Base-by-base conservation (phyloP, 2,113 vertebrate genomes). In the Lontra canadensis region DNA sequence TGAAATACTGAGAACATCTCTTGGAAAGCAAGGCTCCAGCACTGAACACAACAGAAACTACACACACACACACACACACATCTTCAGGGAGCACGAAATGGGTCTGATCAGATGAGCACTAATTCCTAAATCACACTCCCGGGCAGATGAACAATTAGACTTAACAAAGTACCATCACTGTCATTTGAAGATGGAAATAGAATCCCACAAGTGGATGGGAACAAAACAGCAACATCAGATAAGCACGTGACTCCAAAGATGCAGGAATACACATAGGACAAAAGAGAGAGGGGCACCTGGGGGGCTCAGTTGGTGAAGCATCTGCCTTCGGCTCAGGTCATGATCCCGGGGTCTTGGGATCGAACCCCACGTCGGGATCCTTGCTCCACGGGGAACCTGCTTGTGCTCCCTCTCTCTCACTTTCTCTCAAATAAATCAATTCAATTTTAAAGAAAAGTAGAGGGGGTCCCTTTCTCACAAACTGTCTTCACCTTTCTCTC, bases 201-300 rank as follows among this genome's bases (percentile, higher is more conserved):
- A 23, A 44, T 84, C 80, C 17, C 55, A 15, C 17, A 47, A 61
- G 55, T 7, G 67, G 59, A 26, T 26, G 49, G 21, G 31, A 20
- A 6, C 14, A 7, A 21, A 11, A 10, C 17, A 1, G 0, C 7
- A 12, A 5, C 25, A 25, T 18, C 82, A 20, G 21, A 88, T 14
- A 59, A 84, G 3, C 10, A 17, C 4, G 1, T 12, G 36, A 31
- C 34, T 61, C 55, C 39, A 23, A 36, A 49, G 55, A 31, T n/a
- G n/a, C 79, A 34, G n/a, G n/a, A 26, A 42, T 31, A 55, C 25
- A 34, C 59, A 15, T 4, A 44, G 39, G 13, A 6, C 2, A 44
- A 39, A 25, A 42, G 21, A 6, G 36, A 74, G 36, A 13, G 71
- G 71, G 71, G 21, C 3, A 0, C 14, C 31, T 34, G 31, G 63